Percentiles rank a stretch among this genome's conserved stretches.
Conservation (phyloP, 1,140 invertebrate species). For the Thaumatotibia leucotreta region DNA sequence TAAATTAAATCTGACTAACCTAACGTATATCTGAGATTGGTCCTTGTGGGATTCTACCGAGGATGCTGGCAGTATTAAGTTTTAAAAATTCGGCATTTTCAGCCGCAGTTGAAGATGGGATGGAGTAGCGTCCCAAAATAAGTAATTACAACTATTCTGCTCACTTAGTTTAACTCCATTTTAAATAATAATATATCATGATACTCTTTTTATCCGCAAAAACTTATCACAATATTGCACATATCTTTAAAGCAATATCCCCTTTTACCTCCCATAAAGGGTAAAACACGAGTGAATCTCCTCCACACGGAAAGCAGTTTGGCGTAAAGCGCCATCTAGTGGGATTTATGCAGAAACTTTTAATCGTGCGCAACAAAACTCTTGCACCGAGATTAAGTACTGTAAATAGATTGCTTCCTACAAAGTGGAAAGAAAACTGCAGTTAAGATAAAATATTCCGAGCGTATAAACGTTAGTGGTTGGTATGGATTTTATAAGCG, state of each 20-base stretch:
- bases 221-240: neutral
- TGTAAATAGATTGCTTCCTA: constrained; percentile 25
- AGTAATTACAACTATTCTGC: too few species aligned
- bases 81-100: too few species aligned
- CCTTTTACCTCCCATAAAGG: neutral
- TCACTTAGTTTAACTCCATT: too few species aligned
- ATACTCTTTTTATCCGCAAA: neutral
- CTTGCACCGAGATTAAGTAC: constrained; percentile 25
- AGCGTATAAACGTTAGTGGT: neutral
- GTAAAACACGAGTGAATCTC: neutral
- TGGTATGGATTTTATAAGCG: neutral
- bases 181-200: neutral
- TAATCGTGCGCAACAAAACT: constrained; percentile 20
- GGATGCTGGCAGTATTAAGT: too few species aligned
- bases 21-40: too few species aligned
- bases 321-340: neutral
- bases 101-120: too few species aligned
- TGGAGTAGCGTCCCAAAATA: too few species aligned
- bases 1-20: too few species aligned
- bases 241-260: neutral
- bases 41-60: too few species aligned
- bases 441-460: constrained; percentile 20
- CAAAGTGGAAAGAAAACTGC: constrained; percentile 26
- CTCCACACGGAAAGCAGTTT: neutral
- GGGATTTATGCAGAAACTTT: constrained; percentile 31